Evolutionary conservation across 2,888 invertebrate genomes (phyloP), one percentile per base, ranked within the genome.

Genomic region (Mythimna loreyi): DNA sequence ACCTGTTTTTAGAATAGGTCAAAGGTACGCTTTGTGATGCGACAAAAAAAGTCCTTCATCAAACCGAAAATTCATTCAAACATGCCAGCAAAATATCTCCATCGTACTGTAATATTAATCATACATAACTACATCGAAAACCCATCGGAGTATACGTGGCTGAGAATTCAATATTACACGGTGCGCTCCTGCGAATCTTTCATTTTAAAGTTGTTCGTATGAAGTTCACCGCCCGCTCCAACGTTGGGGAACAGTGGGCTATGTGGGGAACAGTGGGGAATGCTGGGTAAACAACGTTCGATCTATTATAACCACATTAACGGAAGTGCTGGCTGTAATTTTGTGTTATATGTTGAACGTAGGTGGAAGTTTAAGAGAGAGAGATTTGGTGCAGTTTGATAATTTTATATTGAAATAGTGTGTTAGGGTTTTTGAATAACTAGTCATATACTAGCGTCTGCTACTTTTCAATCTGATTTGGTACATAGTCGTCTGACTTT

Each of bases 191-290:
- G 65, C 85, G 85, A 91, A 92, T 92, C 92, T 92, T 92, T 92
- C 89, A 91, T 92, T 92, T 92, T 90, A 91, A 92, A 93, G 85
- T 92, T 92, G 86, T 76, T 68, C 89, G 87, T 85, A 82, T 80
- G 83, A 87, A 90, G 86, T 87, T 87, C 71, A 60, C 43, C 67
- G 58, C 63, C 11, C 53, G 47, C 60, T 43, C 7, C 59, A 16
- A 45, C 36, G 50, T 76, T 56, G 72, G 65, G 19, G 65, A 60
- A 80, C 75, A 72, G 69, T 49, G 65, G 73, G 30, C 3, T 21
- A 53, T 25, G 33, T 58, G 64, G 61, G 33, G 77, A 57, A 80
- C 71, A 70, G 65, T 52, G 62, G 72, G 23, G 50, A 69, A 81
- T 69, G 47, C 72, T 72, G 78, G 76, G 87, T 87, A 89, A 89